Evolutionary conservation across 1,140 invertebrate genomes (phyloP).

Genomic region (Drosophila azteca): DNA sequence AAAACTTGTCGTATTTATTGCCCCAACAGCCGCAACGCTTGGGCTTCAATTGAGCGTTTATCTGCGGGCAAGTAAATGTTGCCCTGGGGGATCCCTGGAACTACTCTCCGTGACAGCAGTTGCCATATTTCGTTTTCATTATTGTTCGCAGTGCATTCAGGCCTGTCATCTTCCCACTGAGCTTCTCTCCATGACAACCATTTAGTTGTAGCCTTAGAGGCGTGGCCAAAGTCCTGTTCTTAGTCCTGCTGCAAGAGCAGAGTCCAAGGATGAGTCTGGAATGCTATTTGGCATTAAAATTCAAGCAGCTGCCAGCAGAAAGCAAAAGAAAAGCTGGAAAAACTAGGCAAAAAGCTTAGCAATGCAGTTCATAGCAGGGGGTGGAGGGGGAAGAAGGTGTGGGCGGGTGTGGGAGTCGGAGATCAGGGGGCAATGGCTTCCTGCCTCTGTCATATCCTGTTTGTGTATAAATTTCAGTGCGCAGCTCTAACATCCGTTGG

Average conservation of each 20-base stretch:
- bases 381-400: neutral
- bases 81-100: too few species aligned
- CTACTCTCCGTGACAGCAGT: too few species aligned
- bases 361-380: too few species aligned
- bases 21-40: conserved; percentile 12
- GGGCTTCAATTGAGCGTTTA: conserved; percentile 10
- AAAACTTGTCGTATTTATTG: conserved; percentile 18
- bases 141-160: too few species aligned
- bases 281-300: conserved; percentile 70
- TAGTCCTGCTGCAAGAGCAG: conserved; percentile 13
- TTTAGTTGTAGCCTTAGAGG: conserved; percentile 59
- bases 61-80: too few species aligned
- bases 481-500: conserved; percentile 72
- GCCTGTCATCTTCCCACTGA: conserved; percentile 37
- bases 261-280: conserved; percentile 36
- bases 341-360: conserved; percentile 26
- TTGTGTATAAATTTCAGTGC: conserved; percentile 77
- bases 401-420: conserved; percentile 2
- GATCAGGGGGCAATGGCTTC: conserved; percentile 54
- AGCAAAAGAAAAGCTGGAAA: conserved; percentile 27
- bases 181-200: conserved; percentile 41
- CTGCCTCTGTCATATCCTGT: conserved; percentile 78
- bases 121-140: too few species aligned
- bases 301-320: conserved; percentile 36
- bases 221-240: conserved; percentile 32